phyloP scores from a whole-genome alignment of 2,888 invertebrate species.

The Stictocephala bisonia region DNA sequence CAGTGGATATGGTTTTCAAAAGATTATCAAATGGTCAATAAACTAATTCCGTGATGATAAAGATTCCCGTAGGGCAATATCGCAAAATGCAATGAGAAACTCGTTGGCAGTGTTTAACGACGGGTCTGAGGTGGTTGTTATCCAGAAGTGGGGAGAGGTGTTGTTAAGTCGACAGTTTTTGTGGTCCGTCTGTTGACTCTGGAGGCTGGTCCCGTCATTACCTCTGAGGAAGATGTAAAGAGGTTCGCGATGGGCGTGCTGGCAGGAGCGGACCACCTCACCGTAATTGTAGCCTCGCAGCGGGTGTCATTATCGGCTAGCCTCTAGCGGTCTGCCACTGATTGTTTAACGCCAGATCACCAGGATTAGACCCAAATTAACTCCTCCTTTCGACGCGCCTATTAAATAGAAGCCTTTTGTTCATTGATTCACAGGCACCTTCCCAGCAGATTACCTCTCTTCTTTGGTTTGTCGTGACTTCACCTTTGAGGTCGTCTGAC shows the following conservation, averaged over 20 bases:
- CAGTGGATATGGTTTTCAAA: no score
- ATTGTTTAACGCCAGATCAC: constrained; percentile 34
- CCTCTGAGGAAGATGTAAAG: neutral
- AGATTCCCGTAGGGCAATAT: no score
- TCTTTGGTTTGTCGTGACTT: no score
- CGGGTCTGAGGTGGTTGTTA: no score
- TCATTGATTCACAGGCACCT: constrained; percentile 11
- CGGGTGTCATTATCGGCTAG: constrained; percentile 23
- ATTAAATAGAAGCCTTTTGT: constrained; percentile 33
- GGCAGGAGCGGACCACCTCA: constrained; percentile 5
- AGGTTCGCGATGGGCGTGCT: constrained; percentile 9
- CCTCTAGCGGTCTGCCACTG: constrained; percentile 8
- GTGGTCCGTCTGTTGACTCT: neutral
- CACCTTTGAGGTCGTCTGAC: no score
- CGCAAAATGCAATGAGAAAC: no score
- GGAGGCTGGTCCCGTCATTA: neutral
- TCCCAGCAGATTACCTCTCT: no score
- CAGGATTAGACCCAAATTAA: constrained; percentile 36
- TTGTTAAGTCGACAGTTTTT: constrained; percentile 19
- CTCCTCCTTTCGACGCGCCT: constrained; percentile 23
- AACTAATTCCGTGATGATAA: no score
- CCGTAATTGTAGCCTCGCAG: constrained; percentile 36
- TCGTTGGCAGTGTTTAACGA: no score
- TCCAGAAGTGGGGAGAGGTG: no score
- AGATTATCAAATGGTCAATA: no score